Evolutionary conservation across 2,888 invertebrate genomes (phyloP), one percentile per base, ranked within the genome.

Genomic region (Volucella zonaria): DNA sequence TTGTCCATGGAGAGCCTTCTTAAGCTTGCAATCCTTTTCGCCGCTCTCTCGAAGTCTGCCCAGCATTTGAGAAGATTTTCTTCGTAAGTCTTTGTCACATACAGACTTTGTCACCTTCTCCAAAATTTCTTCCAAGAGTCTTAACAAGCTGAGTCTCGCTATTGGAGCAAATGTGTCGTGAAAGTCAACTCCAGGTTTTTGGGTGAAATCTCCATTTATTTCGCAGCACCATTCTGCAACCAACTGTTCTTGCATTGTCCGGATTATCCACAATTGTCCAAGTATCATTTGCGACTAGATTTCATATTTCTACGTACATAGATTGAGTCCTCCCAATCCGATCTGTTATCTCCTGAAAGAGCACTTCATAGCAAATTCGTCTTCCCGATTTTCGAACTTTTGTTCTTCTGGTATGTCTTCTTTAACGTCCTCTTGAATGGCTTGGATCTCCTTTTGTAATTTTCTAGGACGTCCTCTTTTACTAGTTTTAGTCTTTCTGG

Each of bases 401-500:
- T 47, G 3, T 4, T 42, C 47, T 8, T 52, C n/a, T 23, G 23
- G 23, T 6, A 10, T n/a, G n/a, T 43, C 8, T 11, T 67, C 54
- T 6, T 40, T 45, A 45, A 10, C 23, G 31, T 40, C 43, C 10
- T 52, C n/a, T 3, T 67, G 31, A 31, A 31, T 31, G 10, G 1
- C n/a, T 23, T 31, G 2, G 23, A 54, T 43, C 11, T 58, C 42
- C 8, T 49, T 43, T 3, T 59, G 1, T 51, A 59, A 31, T 51
- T 51, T 51, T 9, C 71, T 61, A 12, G 66, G 45, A 64, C 85
- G 58, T 11, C 70, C 45, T 38, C 18, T 61, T 8, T 6, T 31
- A 31, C 1, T 0, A 31, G 31, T 31, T 31, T 31, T 61, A 76
- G 12, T 43, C 59, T n/a, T 67, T 76, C 8, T 67, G 67, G 43